Conservation (phyloP, 2,113 vertebrate species). For the Rhynchomys soricoides region DNA sequence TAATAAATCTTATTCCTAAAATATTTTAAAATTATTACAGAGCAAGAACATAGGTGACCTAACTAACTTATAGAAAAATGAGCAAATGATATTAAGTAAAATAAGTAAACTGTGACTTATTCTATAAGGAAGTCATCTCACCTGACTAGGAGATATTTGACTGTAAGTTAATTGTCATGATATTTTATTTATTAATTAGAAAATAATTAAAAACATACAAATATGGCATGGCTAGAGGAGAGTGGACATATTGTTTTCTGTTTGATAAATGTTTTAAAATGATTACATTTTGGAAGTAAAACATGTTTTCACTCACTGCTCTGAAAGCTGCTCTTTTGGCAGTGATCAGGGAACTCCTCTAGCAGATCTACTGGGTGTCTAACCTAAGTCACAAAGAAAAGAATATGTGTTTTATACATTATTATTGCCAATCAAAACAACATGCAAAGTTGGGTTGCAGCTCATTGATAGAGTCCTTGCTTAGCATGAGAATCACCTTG, state of each 20-base stretch:
- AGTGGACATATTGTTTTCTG: too few relatives aligned
- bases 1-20: background rate
- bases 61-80: background rate
- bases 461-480: background rate
- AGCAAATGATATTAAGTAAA: background rate
- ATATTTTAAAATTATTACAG: background rate
- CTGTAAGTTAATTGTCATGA: background rate
- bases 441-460: fast-evolving
- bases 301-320: too few relatives aligned
- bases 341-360: fast-evolving
- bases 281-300: too few relatives aligned
- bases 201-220: background rate
- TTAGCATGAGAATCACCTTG: background rate
- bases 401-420: background rate
- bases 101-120: background rate
- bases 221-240: background rate
- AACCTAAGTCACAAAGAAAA: too few relatives aligned
- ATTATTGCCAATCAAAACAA: background rate
- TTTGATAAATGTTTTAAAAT: background rate
- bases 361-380: fast-evolving
- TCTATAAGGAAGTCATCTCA: background rate
- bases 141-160: background rate
- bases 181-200: background rate
- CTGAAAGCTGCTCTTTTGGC: fast-evolving
- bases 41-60: background rate